phyloP scores from a whole-genome alignment of 2,797 vertebrate species.

The Todus mexicanus region DNA sequence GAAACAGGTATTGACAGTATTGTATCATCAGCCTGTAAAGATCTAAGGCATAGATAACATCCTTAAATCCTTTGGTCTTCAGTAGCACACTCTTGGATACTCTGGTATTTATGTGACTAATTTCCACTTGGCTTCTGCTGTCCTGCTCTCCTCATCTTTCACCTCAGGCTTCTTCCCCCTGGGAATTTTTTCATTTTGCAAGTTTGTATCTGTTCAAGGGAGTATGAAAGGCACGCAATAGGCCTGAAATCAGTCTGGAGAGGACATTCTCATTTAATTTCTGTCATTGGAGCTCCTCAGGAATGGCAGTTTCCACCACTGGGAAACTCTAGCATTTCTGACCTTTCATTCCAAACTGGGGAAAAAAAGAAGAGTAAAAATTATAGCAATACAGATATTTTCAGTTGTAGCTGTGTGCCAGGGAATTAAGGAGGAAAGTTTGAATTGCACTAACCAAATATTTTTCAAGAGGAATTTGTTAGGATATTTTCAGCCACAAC shows the following conservation, averaged over 20 bases:
- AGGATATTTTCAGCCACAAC: not conserved
- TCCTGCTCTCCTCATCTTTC: not conserved
- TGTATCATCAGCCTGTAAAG: not conserved
- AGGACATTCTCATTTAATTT: not conserved
- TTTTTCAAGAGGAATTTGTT: not conserved
- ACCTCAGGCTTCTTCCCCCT: not conserved
- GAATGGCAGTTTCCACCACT: not conserved
- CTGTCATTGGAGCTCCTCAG: not conserved
- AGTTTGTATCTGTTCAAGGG: not conserved
- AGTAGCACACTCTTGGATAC: not conserved
- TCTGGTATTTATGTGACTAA: not conserved
- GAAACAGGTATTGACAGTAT: not conserved
- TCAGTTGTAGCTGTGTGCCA: not conserved
- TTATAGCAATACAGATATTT: not conserved
- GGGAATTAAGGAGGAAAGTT: not conserved
- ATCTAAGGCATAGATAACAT: not conserved
- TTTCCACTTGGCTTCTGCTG: not conserved
- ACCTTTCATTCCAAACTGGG: not conserved
- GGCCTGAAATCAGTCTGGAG: not conserved
- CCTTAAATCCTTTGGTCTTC: not conserved
- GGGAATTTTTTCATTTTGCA: not conserved
- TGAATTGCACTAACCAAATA: not conserved
- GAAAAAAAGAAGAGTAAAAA: not conserved
- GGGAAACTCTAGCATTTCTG: not conserved
- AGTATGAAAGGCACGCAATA: not conserved